Base-by-base conservation (phyloP, 2,888 invertebrate species). In the Fragum fragum region DNA sequence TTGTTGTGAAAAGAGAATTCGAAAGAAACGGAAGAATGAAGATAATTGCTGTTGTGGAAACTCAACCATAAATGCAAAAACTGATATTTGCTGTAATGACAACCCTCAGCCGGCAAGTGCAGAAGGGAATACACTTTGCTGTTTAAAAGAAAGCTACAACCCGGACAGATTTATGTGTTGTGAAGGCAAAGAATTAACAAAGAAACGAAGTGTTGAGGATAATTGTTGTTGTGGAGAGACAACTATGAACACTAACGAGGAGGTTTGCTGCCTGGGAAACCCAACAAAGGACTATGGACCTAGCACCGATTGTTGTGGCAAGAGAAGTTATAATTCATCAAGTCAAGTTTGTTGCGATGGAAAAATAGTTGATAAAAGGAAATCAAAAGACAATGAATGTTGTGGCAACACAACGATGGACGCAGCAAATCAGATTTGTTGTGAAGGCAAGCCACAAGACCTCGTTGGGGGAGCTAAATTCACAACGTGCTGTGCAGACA, bases 141-240 rank as follows among this genome's bases (percentile, higher is more conserved):
- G 83, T 63, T 47, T 47, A 53, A 36, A 39, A 16, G 57, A 74
- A 1, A 74, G 83, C 28, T 83, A 74, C 23, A 77, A 79, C 29
- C 79, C 79, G 29, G 32, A 28, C 28, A 76, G 74, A 32, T 66
- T 61, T 42, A 68, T 74, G 23, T 83, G 83, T 47, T 83, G 83
- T 53, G 77, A 83, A 59, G 79, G 76, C 5, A 63, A 36, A 28
- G 52, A 39, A 14, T 32, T 83, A 39, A 55, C 77, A 16, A 39
- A 70, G 52, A 83, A 83, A 36, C 52, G 74, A 14, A 75, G 71
- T 28, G 42, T 29, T 29, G 70, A 53, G 6, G 83, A 83, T 55
- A 83, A 83, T 29, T 83, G 83, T 28, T 83, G 83, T 47, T 83
- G 83, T 42, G 83, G 83, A 21, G 77, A 80, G 6, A 83, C 83